Evolutionary conservation across 2,113 vertebrate genomes (phyloP).

Genomic region (Oostethus manadensis): DNA sequence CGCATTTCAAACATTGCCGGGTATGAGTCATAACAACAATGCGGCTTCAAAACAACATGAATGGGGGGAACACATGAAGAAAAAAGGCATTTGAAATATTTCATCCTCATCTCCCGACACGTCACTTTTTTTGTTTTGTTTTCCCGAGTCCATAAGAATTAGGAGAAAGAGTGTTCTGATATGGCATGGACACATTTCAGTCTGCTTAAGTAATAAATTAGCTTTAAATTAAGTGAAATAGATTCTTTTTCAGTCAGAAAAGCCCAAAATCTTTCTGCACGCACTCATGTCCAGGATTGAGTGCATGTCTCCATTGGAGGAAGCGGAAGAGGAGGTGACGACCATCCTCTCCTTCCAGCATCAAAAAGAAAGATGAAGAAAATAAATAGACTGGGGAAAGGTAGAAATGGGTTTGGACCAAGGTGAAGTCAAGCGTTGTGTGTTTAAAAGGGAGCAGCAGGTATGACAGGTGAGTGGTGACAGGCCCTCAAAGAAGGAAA

Average conservation of each 20-base stretch:
- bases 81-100: constrained; percentile 35
- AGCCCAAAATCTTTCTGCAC: constrained; percentile 62
- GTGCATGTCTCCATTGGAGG: constrained; percentile 43
- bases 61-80: constrained; percentile 37
- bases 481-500: constrained; percentile 75
- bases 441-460: constrained; percentile 51
- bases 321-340: constrained; percentile 27
- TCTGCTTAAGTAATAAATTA: constrained; percentile 66
- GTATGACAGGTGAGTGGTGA: constrained; percentile 49
- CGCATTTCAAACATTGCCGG: constrained; percentile 47
- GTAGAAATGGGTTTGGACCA: constrained; percentile 56
- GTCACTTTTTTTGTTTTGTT: constrained; percentile 13
- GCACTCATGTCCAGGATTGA: constrained; percentile 51
- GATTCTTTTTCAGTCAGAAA: constrained; percentile 49
- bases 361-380: constrained; percentile 47
- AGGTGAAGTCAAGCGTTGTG: constrained; percentile 29
- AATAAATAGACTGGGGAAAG: constrained; percentile 68
- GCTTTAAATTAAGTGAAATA: constrained; percentile 55
- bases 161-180: constrained; percentile 21
- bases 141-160: constrained; percentile 32
- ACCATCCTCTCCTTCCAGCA: constrained; percentile 17
- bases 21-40: constrained; percentile 36
- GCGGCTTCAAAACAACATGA: constrained; percentile 47
- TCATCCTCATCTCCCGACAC: constrained; percentile 34
- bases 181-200: constrained; percentile 58